Conservation (phyloP, 2,797 vertebrate species). For the Rhinatrema bivittatum region DNA sequence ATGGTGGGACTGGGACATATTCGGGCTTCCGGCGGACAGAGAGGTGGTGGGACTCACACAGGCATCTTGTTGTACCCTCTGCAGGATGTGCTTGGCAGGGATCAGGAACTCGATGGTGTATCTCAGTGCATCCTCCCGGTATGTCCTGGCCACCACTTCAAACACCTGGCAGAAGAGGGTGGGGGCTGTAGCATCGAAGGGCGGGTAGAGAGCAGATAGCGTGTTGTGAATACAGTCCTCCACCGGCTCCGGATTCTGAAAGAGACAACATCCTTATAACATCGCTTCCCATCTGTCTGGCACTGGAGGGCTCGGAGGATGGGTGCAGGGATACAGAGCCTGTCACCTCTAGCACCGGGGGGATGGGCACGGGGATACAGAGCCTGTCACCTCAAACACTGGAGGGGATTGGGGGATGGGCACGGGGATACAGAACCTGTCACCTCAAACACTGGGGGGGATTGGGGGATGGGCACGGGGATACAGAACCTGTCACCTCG, state of each 20-base stretch:
- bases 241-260: constrained; percentile 83
- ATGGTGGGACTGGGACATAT: no score
- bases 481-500: no score
- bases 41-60: constrained; percentile 44
- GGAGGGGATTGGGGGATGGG: no score
- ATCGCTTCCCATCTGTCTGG: neutral
- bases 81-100: constrained; percentile 55
- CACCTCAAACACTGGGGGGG: no score
- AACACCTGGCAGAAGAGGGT: constrained; percentile 79
- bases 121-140: constrained; percentile 49
- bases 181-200: constrained; percentile 84
- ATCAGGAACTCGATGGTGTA: constrained; percentile 57
- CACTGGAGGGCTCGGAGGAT: neutral
- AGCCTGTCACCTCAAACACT: no score
- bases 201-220: constrained; percentile 84
- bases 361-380: no score
- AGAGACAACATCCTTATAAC: no score
- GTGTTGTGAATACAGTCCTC: constrained; percentile 90
- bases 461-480: no score
- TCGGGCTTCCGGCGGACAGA: no score
- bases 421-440: no score
- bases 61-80: constrained; percentile 52
- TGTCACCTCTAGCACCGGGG: no score
- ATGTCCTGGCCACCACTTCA: constrained; percentile 51
- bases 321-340: no score